Base-by-base conservation (phyloP, 1,140 invertebrate genomes). In the Oscheius sp. region DNA sequence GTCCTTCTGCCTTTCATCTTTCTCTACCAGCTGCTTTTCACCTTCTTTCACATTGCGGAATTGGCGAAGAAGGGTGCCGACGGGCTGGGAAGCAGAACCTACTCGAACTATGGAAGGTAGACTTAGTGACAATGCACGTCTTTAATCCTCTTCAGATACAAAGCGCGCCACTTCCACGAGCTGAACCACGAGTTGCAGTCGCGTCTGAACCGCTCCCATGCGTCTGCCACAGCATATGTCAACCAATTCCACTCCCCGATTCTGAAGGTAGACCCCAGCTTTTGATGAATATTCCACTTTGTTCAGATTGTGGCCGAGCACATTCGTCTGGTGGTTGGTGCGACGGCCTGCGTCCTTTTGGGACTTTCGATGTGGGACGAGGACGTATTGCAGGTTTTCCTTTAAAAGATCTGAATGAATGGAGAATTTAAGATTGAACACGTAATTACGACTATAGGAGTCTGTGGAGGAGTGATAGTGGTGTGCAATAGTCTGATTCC, bases 141-240 rank as follows among this genome's bases (percentile, higher is more conserved):
- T 31, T 1, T 68, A n/a, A 70, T 61, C 2, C 61, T 49, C 34
- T 64, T n/a, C n/a, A 68, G 82, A 42, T 73, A 78, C 49, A 73
- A 73, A 20, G 55, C 98, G 23, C 88, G 96, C 2, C 96, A 99
- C 85, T 99, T 97, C 85, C 99, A 99, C 86, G 96, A 99, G 86
- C 86, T 99, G 18, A 95, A 99, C 81, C 96, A 99, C 85, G 95
- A 99, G 85, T 85, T 99, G 45, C 89, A 93, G 74, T 91, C 92
- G 0, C 86, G 96, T 63, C 86, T 99, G 10, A 95, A 91, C 84
- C 87, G 93, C 78, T 94, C 93, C 0, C 94, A 97, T 85, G 90
- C 91, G 78, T 92, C 93, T 38, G 92, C 94, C 0, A 90, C 90
- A 28, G 92, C 91, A 81, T 98, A 97, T 83, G 90, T 97, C 85